phyloP scores from a whole-genome alignment of 2,797 vertebrate genomes.

The Peromyscus nudipes region DNA sequence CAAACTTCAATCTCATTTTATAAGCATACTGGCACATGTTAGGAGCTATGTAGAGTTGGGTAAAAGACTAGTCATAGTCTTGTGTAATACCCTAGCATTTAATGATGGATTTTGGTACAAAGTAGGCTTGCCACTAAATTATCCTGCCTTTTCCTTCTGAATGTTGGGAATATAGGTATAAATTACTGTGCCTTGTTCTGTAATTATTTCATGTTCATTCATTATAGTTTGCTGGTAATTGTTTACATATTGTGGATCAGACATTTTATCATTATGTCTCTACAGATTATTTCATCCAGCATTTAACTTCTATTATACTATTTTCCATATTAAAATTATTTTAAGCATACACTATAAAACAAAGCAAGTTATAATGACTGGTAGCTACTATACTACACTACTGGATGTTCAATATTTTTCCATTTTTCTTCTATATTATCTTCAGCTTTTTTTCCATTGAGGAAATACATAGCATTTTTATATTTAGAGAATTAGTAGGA shows the following conservation, averaged over 20 bases:
- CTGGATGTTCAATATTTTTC: background rate
- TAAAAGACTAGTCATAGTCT: background rate
- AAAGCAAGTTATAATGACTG: background rate
- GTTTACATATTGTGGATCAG: background rate
- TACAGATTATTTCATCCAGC: background rate
- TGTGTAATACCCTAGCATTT: background rate
- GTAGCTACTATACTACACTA: background rate
- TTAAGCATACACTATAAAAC: background rate
- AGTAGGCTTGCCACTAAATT: background rate
- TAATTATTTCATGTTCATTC: background rate
- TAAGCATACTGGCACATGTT: background rate
- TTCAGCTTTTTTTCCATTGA: background rate
- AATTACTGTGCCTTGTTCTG: background rate
- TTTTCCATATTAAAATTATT: background rate
- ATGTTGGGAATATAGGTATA: background rate
- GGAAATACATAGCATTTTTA: background rate
- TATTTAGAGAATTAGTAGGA: background rate
- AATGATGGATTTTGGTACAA: background rate
- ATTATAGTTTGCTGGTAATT: background rate
- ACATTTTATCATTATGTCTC: background rate
- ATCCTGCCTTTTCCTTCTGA: background rate
- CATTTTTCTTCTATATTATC: constrained; percentile 2
- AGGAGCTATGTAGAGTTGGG: background rate
- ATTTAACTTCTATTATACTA: background rate
- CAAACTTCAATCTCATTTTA: background rate